Percentiles rank a stretch among this genome's conserved stretches.
phyloP scores from a whole-genome alignment of 2,113 vertebrate genomes.

The Chroicocephalus ridibundus region DNA sequence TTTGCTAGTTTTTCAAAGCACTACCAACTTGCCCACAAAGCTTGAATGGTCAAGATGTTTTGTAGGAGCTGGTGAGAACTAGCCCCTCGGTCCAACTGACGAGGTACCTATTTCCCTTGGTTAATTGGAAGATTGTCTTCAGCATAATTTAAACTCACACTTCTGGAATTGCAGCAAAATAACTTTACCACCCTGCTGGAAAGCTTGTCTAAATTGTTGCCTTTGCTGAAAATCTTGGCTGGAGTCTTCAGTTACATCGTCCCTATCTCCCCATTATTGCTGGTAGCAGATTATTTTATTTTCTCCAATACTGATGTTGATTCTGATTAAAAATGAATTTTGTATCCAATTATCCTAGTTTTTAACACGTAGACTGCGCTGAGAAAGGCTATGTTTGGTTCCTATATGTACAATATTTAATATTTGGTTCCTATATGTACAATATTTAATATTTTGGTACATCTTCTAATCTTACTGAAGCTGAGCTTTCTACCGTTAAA shows the following conservation, averaged over 20 bases:
- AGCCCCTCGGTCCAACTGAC: neutral
- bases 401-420: neutral
- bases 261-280: neutral
- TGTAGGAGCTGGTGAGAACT: neutral
- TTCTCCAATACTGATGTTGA: neutral
- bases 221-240: neutral
- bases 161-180: neutral
- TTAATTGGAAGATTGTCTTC: neutral
- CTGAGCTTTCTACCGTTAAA: neutral
- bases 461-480: neutral
- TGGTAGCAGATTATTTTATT: neutral
- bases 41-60: neutral
- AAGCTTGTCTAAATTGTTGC: neutral
- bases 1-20: neutral
- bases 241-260: neutral
- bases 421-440: neutral
- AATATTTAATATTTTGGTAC: neutral
- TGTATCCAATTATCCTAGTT: neutral
- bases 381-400: neutral
- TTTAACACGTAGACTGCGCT: neutral
- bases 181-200: neutral
- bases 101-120: neutral
- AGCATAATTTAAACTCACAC: neutral
- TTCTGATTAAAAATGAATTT: neutral
- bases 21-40: neutral